Conservation (phyloP, 2,797 vertebrate species). For the Dendrocincla tyrannina region DNA sequence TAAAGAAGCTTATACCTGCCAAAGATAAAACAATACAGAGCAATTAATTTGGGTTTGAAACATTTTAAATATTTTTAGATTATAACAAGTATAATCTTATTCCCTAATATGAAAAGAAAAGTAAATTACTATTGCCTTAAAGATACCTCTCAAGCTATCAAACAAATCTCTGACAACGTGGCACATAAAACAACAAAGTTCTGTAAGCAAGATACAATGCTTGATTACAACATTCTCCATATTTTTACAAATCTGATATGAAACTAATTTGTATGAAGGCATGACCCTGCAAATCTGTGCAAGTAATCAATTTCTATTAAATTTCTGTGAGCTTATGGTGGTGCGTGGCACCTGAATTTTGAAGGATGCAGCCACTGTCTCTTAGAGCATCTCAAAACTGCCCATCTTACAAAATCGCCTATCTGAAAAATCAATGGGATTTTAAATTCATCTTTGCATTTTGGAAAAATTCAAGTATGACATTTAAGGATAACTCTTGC, state of each 20-base stretch:
- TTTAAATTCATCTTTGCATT: not conserved
- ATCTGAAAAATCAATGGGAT: not conserved
- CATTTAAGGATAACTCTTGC: not conserved
- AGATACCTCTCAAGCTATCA: not conserved
- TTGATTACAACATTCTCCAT: not conserved
- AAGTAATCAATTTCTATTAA: not conserved
- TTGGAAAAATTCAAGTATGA: not conserved
- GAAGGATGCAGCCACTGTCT: not conserved
- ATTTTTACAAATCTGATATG: not conserved
- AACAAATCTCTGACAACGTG: not conserved
- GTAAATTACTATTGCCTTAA: not conserved
- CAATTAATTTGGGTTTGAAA: not conserved
- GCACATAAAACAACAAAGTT: not conserved
- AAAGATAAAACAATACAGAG: not conserved
- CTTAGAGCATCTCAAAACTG: not conserved
- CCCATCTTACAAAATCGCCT: not conserved
- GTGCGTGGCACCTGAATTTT: not conserved
- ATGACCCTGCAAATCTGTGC: not conserved
- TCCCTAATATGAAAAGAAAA: not conserved
- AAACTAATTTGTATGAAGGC: not conserved
- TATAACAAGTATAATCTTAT: not conserved
- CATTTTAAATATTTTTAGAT: not conserved
- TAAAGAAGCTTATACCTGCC: not conserved
- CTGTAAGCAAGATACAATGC: not conserved
- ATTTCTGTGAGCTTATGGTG: not conserved